These are phyloP conservation scores for Bombus consobrinus DNA, from an alignment of 1,140 invertebrate genomes.

Conservation along the genomic window DNA sequence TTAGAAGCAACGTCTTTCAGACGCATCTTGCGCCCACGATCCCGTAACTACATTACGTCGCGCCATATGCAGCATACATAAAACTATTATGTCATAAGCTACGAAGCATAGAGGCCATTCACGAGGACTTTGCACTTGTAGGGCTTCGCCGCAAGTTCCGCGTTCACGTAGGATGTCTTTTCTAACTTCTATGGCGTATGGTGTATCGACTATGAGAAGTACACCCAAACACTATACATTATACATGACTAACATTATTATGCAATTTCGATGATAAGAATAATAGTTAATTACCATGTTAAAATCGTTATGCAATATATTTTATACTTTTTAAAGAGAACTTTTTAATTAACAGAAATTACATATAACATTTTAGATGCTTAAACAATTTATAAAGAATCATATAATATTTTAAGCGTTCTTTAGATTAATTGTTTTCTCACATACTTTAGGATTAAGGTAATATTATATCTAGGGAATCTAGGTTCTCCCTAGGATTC, in stretches of 20 bases:
- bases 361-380: too few relatives aligned
- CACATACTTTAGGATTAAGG: too few relatives aligned
- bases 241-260: background rate
- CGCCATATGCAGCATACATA: constrained; percentile 53
- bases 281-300: background rate
- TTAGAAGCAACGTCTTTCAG: background rate
- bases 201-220: background rate
- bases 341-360: too few relatives aligned
- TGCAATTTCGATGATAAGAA: background rate
- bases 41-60: constrained; percentile 24
- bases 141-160: constrained; percentile 36
- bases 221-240: background rate
- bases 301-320: background rate
- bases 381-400: too few relatives aligned
- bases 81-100: constrained; percentile 76
- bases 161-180: constrained; percentile 45
- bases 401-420: too few relatives aligned
- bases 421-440: too few relatives aligned
- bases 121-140: constrained; percentile 54
- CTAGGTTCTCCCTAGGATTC: too few relatives aligned
- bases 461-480: too few relatives aligned
- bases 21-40: background rate
- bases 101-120: constrained; percentile 63
- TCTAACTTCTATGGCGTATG: background rate
- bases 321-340: background rate